These are phyloP conservation scores for Amblyornis subalaris DNA, from an alignment of 2,113 vertebrate species.

Conservation along the genomic window DNA sequence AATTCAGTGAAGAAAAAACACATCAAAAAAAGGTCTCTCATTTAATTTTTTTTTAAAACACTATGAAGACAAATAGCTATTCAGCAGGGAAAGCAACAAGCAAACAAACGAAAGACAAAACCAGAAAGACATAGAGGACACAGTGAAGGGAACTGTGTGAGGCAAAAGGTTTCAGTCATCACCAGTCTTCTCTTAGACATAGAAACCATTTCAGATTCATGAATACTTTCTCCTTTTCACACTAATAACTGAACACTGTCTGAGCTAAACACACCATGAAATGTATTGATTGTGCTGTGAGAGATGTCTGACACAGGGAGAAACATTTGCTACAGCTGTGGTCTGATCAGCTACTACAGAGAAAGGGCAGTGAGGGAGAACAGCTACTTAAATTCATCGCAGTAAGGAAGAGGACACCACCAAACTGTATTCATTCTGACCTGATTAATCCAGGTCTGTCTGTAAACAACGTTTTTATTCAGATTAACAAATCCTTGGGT, in stretches of 20 bases:
- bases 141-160: neutral
- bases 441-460: neutral
- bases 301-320: neutral
- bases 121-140: neutral
- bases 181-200: neutral
- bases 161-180: neutral
- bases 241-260: slow-evolving; percentile 19
- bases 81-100: neutral
- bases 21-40: neutral
- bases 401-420: neutral
- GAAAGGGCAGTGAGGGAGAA: neutral
- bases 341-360: neutral
- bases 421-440: neutral
- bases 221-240: neutral
- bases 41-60: neutral
- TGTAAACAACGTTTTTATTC: neutral
- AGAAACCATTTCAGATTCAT: neutral
- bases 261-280: slow-evolving; percentile 31
- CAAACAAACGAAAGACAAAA: neutral
- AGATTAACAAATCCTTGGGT: neutral
- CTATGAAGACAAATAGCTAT: neutral
- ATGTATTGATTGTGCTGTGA: neutral
- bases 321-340: neutral
- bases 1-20: neutral
- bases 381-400: neutral